Evolutionary conservation across 2,797 vertebrate species (phyloP).

Genomic region (Danio tinwini): DNA sequence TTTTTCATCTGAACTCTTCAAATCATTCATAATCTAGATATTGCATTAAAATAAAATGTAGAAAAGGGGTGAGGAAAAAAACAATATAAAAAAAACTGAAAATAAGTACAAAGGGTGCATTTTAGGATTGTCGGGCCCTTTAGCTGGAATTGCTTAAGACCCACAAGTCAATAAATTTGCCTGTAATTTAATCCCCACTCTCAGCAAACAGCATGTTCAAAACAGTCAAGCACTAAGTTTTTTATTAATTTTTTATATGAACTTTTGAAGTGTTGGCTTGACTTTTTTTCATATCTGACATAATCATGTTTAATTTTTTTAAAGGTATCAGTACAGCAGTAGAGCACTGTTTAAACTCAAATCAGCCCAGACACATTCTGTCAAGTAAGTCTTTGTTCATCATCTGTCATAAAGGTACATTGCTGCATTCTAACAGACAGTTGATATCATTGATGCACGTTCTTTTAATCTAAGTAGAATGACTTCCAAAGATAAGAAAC

Average conservation of each 20-base stretch:
- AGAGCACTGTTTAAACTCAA: slow-evolving; percentile 83
- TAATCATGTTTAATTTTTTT: slow-evolving; percentile 25
- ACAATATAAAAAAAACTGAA: no score
- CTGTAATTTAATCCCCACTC: no score
- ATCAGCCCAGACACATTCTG: slow-evolving; percentile 79
- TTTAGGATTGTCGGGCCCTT: no score
- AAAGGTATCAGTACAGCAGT: slow-evolving; percentile 83
- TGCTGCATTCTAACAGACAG: neutral
- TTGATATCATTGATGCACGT: neutral
- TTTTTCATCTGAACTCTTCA: no score
- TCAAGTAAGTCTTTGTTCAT: slow-evolving; percentile 76
- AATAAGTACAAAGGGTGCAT: no score
- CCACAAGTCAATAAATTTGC: no score
- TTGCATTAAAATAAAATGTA: no score
- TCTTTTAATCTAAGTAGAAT: slow-evolving; percentile 24
- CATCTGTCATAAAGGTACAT: neutral
- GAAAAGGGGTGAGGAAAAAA: no score
- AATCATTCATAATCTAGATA: no score
- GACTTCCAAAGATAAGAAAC: slow-evolving; percentile 81
- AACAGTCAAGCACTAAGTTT: no score
- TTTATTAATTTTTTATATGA: neutral
- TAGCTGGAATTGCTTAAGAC: no score
- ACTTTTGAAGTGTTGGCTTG: neutral
- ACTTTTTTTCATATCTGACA: neutral
- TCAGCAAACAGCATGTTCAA: no score